phyloP scores from a whole-genome alignment of 35 echinoderm and acorn worm species.

The Anneissia japonica region DNA sequence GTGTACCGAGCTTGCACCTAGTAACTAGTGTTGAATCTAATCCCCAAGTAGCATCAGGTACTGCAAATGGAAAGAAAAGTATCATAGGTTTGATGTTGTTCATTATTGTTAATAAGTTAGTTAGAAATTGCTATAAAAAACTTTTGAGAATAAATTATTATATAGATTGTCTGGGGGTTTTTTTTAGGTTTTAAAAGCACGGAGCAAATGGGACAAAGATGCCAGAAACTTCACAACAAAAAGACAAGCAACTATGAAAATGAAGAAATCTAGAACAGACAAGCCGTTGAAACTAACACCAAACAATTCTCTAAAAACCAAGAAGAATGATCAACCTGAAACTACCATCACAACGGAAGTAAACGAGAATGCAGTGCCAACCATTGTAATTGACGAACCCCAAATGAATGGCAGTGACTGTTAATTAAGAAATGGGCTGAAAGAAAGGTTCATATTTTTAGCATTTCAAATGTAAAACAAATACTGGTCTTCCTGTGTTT shows the following conservation, averaged over 20 bases:
- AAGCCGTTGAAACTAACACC: constrained; percentile 4
- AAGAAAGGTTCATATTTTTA: no score
- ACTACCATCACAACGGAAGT: no score
- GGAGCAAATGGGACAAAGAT: constrained; percentile 80
- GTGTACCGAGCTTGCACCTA: no score
- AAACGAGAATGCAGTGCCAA: background rate
- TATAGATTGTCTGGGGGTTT: background rate
- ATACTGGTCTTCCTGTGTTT: no score
- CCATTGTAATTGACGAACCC: background rate
- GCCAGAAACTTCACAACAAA: constrained; percentile 54
- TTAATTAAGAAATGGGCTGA: no score
- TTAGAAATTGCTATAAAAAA: background rate
- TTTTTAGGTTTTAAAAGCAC: constrained; percentile 72
- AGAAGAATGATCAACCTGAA: no score
- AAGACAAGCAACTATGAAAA: constrained; percentile 56
- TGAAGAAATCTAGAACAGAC: constrained; percentile 81
- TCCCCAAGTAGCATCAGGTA: no score
- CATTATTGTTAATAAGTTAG: no score
- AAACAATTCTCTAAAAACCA: background rate
- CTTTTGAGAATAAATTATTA: background rate
- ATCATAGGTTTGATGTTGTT: no score
- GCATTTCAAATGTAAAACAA: no score
- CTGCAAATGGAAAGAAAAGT: no score
- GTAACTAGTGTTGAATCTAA: background rate
- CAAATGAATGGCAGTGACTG: no score